Base-by-base conservation (phyloP, 1,140 invertebrate species). In the Drosophila guanche region DNA sequence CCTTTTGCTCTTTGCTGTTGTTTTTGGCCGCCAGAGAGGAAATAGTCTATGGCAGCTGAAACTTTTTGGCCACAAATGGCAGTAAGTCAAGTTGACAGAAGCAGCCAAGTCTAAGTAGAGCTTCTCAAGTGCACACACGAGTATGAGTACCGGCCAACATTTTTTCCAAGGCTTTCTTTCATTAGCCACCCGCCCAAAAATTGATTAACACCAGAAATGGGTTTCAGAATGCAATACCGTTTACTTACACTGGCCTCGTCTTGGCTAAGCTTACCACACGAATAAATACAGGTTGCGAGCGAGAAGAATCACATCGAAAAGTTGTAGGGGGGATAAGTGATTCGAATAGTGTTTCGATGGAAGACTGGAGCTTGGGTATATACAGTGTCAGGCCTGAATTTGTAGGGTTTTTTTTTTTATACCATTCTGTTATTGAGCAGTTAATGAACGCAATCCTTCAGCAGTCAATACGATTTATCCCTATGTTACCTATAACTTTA, bases 281-380 rank as follows among this genome's bases (percentile, higher is more conserved):
- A 88, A 88, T 45, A 74, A 71, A 53, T 60, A 84, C 84, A 89
- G 84, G 83, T 76, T 76, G 83, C 84, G 83, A 88, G 83, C 76
- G 71, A 89, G 83, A 88, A 88, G 83, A 88, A 89, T 89, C 47
- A 83, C 83, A 88, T 62, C 83, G 83, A 88, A 88, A 88, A 89
- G 54, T 43, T 58, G 33, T 50, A 22, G 29, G 29, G 20, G 10
- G 10, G 23, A 22, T 25, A 16, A 42, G 20, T 52, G 14, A 42
- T 29, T 45, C 8, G 41, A 25, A 48, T 56, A 6, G 16, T 29
- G 61, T 50, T 37, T 48, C 8, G 83, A 88, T 88, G 83, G 83
- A 88, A 88, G 84, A 88, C 83, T 83, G 33, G 84, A 86, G 83
- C 42, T 60, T 29, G 41, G n/a, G 45, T 41, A 16, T 47, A 56